A percentile compares a stretch with the other conserved stretches of the same genome.
Conservation (phyloP, 1,140 invertebrate genomes). For the Leptinotarsa lineolata region DNA sequence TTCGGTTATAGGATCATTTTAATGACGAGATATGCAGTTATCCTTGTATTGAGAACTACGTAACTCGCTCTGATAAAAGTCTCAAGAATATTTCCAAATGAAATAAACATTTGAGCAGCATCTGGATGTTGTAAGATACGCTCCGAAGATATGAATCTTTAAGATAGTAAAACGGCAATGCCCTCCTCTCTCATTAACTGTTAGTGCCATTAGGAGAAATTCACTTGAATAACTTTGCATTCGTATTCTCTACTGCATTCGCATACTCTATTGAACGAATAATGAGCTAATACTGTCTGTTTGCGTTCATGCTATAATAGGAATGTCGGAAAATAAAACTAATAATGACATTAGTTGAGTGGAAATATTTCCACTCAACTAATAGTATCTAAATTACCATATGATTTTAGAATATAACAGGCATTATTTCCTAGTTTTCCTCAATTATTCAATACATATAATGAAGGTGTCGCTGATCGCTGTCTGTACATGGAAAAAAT, state of each 20-base stretch:
- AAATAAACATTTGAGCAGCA: background rate
- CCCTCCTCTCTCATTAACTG: slow-evolving; percentile 7
- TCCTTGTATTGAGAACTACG: background rate
- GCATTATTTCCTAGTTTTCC: too few relatives aligned
- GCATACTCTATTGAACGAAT: background rate
- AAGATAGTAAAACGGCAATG: background rate
- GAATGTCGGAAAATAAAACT: too few relatives aligned
- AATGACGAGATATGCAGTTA: background rate
- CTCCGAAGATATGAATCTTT: background rate
- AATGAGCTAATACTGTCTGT: background rate
- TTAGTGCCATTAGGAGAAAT: background rate
- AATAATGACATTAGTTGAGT: too few relatives aligned
- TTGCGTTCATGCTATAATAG: too few relatives aligned
- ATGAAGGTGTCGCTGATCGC: too few relatives aligned
- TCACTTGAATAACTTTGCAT: slow-evolving; percentile 2
- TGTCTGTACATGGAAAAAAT: too few relatives aligned
- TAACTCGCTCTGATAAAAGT: background rate
- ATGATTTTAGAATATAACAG: too few relatives aligned
- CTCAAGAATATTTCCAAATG: background rate
- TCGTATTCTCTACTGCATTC: background rate
- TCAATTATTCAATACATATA: too few relatives aligned
- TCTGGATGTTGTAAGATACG: background rate
- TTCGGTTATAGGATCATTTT: background rate
- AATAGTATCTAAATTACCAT: too few relatives aligned
- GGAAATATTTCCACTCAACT: too few relatives aligned